phyloP scores from a whole-genome alignment of 2,888 invertebrate genomes.

The Ectemnius lituratus region DNA sequence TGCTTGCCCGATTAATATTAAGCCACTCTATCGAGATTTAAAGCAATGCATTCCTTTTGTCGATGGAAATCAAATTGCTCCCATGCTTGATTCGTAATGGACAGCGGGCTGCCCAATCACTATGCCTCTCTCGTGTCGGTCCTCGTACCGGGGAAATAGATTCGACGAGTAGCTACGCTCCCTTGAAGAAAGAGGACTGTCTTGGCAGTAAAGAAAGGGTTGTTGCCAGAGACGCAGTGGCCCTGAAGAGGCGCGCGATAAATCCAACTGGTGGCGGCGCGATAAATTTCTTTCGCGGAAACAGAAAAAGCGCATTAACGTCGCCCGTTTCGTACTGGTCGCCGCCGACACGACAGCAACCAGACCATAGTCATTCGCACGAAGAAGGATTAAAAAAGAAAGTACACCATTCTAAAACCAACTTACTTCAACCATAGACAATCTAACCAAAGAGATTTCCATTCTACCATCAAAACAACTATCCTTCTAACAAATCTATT shows the following conservation, averaged over 20 bases:
- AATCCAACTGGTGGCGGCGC: slow-evolving; percentile 52
- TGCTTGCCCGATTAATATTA: not conserved
- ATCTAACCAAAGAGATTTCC: too few species aligned
- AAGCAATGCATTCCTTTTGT: too few species aligned
- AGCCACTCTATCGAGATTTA: too few species aligned
- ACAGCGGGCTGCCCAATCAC: not conserved
- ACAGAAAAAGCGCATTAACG: slow-evolving; percentile 66
- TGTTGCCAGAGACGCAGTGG: too few species aligned
- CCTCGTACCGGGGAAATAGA: not conserved
- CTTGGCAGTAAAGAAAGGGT: slow-evolving; percentile 14
- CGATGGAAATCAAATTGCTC: too few species aligned
- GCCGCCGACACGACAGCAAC: slow-evolving; percentile 35
- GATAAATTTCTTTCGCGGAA: slow-evolving; percentile 62
- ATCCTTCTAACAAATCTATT: too few species aligned
- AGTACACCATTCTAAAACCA: too few species aligned
- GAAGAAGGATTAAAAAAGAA: too few species aligned
- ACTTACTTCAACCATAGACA: too few species aligned
- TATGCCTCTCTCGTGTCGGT: slow-evolving; percentile 3
- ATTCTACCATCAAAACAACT: too few species aligned
- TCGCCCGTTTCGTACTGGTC: slow-evolving; percentile 31
- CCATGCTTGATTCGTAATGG: too few species aligned
- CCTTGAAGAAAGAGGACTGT: not conserved
- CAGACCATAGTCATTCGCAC: slow-evolving; percentile 35
- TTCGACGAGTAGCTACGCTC: not conserved
- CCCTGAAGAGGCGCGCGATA: slow-evolving; percentile 38